phyloP scores from a whole-genome alignment of 2,888 invertebrate genomes.

The Rhagophthalmus giganteus region DNA sequence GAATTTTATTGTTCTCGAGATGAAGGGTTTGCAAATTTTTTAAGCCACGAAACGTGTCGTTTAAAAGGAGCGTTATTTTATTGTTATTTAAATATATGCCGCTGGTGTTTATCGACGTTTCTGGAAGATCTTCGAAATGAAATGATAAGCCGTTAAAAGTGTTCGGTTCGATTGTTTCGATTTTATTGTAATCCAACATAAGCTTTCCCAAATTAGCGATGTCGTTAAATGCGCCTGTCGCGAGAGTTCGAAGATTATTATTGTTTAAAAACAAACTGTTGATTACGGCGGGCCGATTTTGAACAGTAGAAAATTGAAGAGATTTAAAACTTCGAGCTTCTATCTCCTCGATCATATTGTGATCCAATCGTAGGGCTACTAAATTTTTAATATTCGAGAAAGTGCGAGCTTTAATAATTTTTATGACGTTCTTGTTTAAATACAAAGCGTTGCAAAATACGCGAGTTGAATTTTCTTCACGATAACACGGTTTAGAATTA shows the following conservation, averaged over 20 bases:
- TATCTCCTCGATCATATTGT: not conserved
- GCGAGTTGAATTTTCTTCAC: not conserved
- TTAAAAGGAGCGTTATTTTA: not conserved
- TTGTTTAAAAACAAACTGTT: not conserved
- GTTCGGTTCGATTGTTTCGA: not conserved
- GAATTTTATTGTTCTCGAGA: not conserved
- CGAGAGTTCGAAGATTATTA: not conserved
- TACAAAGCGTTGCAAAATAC: not conserved
- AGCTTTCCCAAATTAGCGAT: not conserved
- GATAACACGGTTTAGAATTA: not conserved
- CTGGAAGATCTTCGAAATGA: not conserved
- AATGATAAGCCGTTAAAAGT: constrained; percentile 1
- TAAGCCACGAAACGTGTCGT: not conserved
- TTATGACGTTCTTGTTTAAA: not conserved
- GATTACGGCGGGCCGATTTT: too few species aligned
- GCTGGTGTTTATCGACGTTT: not conserved
- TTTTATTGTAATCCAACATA: not conserved
- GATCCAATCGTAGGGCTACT: not conserved
- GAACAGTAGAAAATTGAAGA: not conserved
- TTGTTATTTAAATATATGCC: constrained; percentile 2
- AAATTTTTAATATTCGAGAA: not conserved
- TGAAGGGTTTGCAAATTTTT: not conserved
- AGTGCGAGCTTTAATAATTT: not conserved
- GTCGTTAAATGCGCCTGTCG: not conserved
- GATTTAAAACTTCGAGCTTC: not conserved